Evolutionary conservation across 2,797 vertebrate genomes (phyloP), one percentile per base, ranked within the genome.

Genomic region (Allobates femoralis): DNA sequence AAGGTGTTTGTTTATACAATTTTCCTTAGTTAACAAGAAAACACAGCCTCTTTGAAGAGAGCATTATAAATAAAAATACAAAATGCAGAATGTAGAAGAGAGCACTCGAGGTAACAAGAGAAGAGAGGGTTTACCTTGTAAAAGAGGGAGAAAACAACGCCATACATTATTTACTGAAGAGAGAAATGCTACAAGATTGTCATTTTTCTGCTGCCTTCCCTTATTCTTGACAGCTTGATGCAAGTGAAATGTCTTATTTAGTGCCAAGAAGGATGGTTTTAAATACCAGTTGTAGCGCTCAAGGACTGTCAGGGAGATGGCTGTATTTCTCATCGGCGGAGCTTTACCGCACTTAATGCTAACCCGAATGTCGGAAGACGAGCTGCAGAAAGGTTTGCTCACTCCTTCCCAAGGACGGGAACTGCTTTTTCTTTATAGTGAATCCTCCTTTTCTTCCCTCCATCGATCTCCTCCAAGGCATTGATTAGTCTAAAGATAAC

Each of bases 221-320:
- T 87, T 66, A 86, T 79, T 74, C 88, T 90, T 93, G 94, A 93
- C 94, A 94, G 94, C 93, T 93, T 92, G 34, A 15, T 89, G 91
- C 86, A 90, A 93, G 90, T 91, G 93, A 93, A 94, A 94, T 93
- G 91, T 94, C 94, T 93, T 91, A 90, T 92, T 94, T 92, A 93
- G 93, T 91, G 90, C 88, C 89, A 90, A 91, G 86, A 90, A 92
- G 92, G 91, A 93, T 92, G 91, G 46, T 91, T 79, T 93, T 93
- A 93, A 93, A 93, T 92, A 93, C 93, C 92, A 92, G 87, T 91
- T 64, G 26, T 91, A 91, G 91, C 91, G 91, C 90, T 92, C 92
- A 92, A 93, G 94, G 94, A 90, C 93, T 94, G 37, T 0, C 81
- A 90, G 91, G 91, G 87, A 71, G 92, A 90, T 90, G 90, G 91